These are phyloP conservation scores for Verasper variegatus DNA, from an alignment of 2,113 vertebrate genomes.

Conservation along the genomic window DNA sequence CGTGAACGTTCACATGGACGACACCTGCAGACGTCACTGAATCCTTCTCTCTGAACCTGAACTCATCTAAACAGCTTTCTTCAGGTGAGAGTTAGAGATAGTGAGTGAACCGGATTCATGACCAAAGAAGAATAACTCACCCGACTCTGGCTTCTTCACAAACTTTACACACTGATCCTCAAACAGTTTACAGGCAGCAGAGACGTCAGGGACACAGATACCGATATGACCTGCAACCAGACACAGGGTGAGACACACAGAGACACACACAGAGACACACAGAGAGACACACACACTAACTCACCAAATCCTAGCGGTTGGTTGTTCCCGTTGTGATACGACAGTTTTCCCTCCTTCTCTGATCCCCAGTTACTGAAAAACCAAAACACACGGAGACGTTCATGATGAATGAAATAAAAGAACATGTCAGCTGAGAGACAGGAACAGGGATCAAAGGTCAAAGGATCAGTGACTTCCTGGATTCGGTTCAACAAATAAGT, in stretches of 20 bases:
- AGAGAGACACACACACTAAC: not conserved
- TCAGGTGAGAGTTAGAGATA: too few species aligned
- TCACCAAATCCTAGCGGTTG: slow-evolving; percentile 88
- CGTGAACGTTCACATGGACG: too few species aligned
- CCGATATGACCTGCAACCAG: slow-evolving; percentile 86
- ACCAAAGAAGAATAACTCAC: slow-evolving; percentile 62
- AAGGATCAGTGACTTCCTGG: too few species aligned
- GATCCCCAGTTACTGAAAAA: slow-evolving; percentile 89
- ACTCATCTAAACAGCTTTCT: too few species aligned
- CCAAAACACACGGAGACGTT: not conserved
- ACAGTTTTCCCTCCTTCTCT: slow-evolving; percentile 84
- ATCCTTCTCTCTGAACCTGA: too few species aligned
- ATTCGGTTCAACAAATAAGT: too few species aligned
- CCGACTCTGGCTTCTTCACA: slow-evolving; percentile 88
- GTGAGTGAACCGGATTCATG: not conserved
- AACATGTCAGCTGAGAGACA: too few species aligned
- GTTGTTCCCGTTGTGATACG: slow-evolving; percentile 88
- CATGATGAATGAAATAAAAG: too few species aligned
- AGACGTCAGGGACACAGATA: slow-evolving; percentile 88
- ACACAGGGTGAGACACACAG: not conserved
- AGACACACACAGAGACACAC: not conserved
- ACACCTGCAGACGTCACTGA: too few species aligned
- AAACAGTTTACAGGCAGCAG: slow-evolving; percentile 86
- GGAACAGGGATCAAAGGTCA: too few species aligned
- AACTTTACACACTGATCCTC: slow-evolving; percentile 87